Evolutionary conservation across 1,140 invertebrate species (phyloP).

Genomic region (Sitodiplosis mosellana): DNA sequence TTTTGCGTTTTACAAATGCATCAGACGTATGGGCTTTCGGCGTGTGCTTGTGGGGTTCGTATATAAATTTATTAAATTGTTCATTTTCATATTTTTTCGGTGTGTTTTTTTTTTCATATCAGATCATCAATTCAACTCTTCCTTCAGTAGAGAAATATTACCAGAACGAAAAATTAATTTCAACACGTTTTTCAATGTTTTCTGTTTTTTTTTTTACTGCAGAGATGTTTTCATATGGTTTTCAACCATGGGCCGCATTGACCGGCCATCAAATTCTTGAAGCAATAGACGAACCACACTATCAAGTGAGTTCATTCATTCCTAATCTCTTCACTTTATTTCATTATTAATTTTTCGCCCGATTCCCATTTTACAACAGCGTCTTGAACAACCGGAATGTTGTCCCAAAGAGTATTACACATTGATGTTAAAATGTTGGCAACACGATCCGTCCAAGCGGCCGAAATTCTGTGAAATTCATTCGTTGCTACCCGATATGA

Average conservation of each 20-base stretch:
- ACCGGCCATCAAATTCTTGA: conserved; percentile 92
- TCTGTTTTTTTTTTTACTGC: too few species aligned
- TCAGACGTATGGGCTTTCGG: conserved; percentile 97
- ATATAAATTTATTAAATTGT: too few species aligned
- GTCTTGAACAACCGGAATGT: conserved; percentile 81
- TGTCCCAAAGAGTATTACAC: conserved; percentile 88
- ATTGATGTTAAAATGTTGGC: conserved; percentile 91
- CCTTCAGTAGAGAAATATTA: too few species aligned
- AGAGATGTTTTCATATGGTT: conserved; percentile 98
- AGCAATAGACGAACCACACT: conserved; percentile 86
- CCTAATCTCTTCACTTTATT: too few species aligned
- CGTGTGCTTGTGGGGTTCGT: conserved; percentile 92
- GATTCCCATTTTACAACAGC: conserved; percentile 25
- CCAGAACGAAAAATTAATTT: too few species aligned
- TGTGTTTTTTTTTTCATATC: too few species aligned
- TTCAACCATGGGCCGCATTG: conserved; percentile 91
- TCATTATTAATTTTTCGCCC: not conserved
- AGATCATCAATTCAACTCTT: too few species aligned
- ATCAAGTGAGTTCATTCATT: conserved; percentile 27
- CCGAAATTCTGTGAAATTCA: conserved; percentile 82
- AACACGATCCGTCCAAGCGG: conserved; percentile 71
- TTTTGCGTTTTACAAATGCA: conserved; percentile 83
- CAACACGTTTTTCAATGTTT: too few species aligned
- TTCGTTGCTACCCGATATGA: conserved; percentile 58
- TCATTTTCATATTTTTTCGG: too few species aligned